A percentile compares a stretch with the other conserved stretches of the same genome.
Evolutionary conservation across 2,113 vertebrate species (phyloP).

Genomic region (Eulacestoma nigropectus): DNA sequence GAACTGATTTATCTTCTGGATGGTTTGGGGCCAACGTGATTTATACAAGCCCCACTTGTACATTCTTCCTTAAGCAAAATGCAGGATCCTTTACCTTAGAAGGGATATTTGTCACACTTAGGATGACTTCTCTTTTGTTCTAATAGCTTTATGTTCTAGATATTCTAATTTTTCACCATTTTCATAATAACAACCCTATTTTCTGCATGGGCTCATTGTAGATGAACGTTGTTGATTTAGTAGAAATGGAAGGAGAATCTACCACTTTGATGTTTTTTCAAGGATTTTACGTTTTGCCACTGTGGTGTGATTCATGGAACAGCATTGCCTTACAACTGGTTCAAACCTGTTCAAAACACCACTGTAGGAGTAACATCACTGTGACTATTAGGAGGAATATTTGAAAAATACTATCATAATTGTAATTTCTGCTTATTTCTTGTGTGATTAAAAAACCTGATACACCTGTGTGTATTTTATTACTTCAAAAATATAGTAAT

Average conservation of each 20-base stretch:
- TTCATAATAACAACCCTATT: not conserved
- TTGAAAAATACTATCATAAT: not conserved
- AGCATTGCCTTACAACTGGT: not conserved
- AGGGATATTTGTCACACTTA: not conserved
- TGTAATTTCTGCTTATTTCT: not conserved
- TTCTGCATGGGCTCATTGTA: not conserved
- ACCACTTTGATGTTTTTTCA: not conserved
- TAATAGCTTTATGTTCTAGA: not conserved
- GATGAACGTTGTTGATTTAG: not conserved
- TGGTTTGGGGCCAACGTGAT: not conserved
- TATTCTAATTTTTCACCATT: not conserved
- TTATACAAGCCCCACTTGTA: not conserved
- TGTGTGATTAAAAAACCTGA: not conserved
- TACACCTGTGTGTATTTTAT: not conserved
- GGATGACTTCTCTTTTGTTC: not conserved
- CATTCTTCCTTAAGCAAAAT: not conserved
- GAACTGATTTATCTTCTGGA: not conserved
- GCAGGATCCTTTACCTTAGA: not conserved
- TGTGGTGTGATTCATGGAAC: not conserved
- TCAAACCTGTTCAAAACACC: not conserved
- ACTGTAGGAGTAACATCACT: not conserved
- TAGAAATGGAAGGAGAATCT: not conserved
- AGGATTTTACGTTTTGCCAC: not conserved
- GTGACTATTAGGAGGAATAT: not conserved
- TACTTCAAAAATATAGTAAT: not conserved